These are phyloP conservation scores for Oryzias melastigma DNA, from an alignment of 2,113 vertebrate genomes.

Conservation along the genomic window DNA sequence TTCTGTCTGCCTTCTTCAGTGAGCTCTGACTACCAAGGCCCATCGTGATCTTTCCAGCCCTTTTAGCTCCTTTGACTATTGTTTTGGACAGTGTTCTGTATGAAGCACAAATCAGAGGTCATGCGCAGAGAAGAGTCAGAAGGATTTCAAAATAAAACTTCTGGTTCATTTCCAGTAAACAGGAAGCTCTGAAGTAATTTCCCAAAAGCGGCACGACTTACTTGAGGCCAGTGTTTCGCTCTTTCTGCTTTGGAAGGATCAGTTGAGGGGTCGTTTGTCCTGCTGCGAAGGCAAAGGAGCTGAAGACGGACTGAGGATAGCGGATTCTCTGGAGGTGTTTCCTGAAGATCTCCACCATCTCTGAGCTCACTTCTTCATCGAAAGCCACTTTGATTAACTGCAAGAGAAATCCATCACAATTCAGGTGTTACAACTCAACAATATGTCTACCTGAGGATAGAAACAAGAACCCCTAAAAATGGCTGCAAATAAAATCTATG, in stretches of 20 bases:
- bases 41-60: conserved; percentile 96
- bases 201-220: conserved; percentile 56
- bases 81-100: conserved; percentile 93
- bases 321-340: conserved; percentile 95
- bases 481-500: conserved; percentile 55
- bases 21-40: conserved; percentile 89
- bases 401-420: conserved; percentile 10
- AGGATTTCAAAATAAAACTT: neutral
- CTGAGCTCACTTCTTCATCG: conserved; percentile 95
- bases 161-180: neutral
- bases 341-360: conserved; percentile 96
- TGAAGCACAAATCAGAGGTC: conserved; percentile 12
- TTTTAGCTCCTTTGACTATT: conserved; percentile 95
- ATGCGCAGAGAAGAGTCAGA: conserved; percentile 1
- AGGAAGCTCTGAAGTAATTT: neutral
- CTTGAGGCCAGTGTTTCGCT: conserved; percentile 97
- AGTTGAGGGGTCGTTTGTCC: conserved; percentile 90
- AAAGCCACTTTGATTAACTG: conserved; percentile 97
- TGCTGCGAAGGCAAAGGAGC: conserved; percentile 91
- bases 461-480: too few relatives aligned
- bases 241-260: conserved; percentile 94
- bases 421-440: too few relatives aligned
- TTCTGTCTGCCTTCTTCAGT: conserved; percentile 89
- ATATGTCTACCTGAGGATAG: too few relatives aligned
- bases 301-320: conserved; percentile 95